Evolutionary conservation across 2,888 invertebrate genomes (phyloP), one percentile per base, ranked within the genome.

Genomic region (Chrysolina haemoptera): DNA sequence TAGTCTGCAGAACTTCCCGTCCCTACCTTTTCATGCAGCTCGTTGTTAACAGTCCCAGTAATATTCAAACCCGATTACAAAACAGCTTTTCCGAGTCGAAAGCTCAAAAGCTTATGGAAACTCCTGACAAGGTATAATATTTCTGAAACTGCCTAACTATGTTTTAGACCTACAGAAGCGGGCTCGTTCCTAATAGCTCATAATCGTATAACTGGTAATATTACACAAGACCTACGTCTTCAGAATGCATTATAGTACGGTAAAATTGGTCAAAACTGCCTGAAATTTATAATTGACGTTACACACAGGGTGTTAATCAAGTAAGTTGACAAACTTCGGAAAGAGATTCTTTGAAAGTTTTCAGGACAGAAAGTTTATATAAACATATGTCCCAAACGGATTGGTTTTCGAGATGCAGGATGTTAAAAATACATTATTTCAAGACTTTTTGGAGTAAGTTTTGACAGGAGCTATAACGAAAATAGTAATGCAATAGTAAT

Each of bases 91-190:
- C n/a, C 50, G 64, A 64, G 59, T 63, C 53, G 43, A 50, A 63
- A 70, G 70, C 70, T 70, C 70, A 70, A 70, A 70, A 64, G 70
- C 70, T 70, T 62, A 27, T 64, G 55, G 70, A 70, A 70, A 70
- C 70, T 70, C 53, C 53, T 70, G 67, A 71, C 65, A 64, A 71
- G 71, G 66, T 46, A 53, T 59, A 65, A 67, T 71, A 71, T 71
- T 71, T 71, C 70, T 70, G 22, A 27, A 62, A 70, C 48, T 59
- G 66, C 59, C 71, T 46, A 55, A 66, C 66, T 70, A 70, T 53
- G 53, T 40, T 53, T 18, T 22, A 55, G 35, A 12, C 43, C 22
- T 65, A 65, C 11, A 65, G 48, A n/a, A 27, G 22, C 22, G 27
- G 12, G 22, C 35, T 35, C 20, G 14, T 62, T 71, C 40, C 59